Percentiles rank a stretch among this genome's conserved stretches.
Evolutionary conservation across 2,888 invertebrate genomes (phyloP).

Genomic region (Drosophila planitibia): DNA sequence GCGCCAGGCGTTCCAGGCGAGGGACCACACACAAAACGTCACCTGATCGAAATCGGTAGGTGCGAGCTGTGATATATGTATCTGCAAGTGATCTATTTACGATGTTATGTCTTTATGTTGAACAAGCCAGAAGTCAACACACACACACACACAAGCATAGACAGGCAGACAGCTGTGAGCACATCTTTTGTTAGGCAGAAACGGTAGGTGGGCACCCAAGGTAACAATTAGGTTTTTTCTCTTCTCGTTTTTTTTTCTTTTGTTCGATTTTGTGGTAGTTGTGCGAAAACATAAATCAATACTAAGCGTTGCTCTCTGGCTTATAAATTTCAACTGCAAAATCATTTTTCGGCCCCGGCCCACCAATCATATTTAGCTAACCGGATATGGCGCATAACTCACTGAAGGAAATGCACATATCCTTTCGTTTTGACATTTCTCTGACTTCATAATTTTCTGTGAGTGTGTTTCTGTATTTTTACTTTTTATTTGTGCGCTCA

Average conservation of each 20-base stretch:
- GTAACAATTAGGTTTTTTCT: constrained; percentile 45
- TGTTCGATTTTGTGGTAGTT: constrained; percentile 8
- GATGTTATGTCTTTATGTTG: constrained; percentile 75
- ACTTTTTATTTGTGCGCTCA: constrained; percentile 17
- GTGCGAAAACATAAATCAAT: constrained; percentile 52
- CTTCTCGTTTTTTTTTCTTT: constrained; percentile 9
- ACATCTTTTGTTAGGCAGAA: constrained; percentile 43
- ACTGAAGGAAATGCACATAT: constrained; percentile 80
- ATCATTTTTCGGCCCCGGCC: constrained; percentile 31
- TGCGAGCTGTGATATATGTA: constrained; percentile 52
- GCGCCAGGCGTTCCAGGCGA: constrained; percentile 60
- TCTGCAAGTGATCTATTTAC: constrained; percentile 77
- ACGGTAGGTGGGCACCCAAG: constrained; percentile 55
- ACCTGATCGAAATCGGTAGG: constrained; percentile 55
- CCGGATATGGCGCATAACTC: constrained; percentile 79
- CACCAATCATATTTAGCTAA: constrained; percentile 75
- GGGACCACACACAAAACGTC: constrained; percentile 60
- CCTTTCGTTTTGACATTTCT: constrained; percentile 77
- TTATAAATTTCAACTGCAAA: constrained; percentile 42
- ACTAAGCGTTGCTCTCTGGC: constrained; percentile 21
- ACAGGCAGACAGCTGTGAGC: constrained; percentile 52
- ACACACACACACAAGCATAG: constrained; percentile 27
- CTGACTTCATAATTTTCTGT: constrained; percentile 58
- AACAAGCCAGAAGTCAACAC: constrained; percentile 54
- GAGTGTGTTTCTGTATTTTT: constrained; percentile 1